A percentile compares a stretch with the other conserved stretches of the same genome.
Conservation (phyloP, 2,797 vertebrate species). For the Eulemur coronatus region DNA sequence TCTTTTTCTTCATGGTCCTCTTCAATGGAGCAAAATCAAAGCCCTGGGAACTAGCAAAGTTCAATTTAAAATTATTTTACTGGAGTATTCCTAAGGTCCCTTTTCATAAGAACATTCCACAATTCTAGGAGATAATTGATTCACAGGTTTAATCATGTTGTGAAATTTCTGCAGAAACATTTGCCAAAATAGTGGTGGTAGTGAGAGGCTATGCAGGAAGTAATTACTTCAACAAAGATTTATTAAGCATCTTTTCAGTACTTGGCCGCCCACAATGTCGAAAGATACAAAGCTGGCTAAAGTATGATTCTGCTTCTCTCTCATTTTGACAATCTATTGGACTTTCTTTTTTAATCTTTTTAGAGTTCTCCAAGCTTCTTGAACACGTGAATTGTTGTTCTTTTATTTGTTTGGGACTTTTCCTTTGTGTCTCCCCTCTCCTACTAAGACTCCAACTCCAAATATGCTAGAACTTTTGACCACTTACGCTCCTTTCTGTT, state of each 20-base stretch:
- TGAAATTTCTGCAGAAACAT: conserved; percentile 71
- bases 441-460: background rate
- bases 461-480: background rate
- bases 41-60: conserved; percentile 32
- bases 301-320: background rate
- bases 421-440: background rate
- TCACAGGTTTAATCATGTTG: conserved; percentile 59
- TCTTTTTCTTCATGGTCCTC: conserved; percentile 4
- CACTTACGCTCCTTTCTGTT: background rate
- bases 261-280: background rate
- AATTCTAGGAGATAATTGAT: conserved; percentile 58
- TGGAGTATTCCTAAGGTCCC: background rate
- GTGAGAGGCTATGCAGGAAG: conserved; percentile 68
- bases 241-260: conserved; percentile 20
- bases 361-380: background rate
- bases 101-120: conserved; percentile 55
- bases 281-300: background rate
- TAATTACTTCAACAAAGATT: conserved; percentile 29
- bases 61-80: conserved; percentile 53
- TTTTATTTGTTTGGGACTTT: background rate
- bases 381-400: background rate
- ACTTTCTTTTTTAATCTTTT: background rate
- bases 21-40: conserved; percentile 60
- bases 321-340: background rate
- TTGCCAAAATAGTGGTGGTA: conserved; percentile 77